These are phyloP conservation scores for Microtus richardsoni DNA, from an alignment of 2,113 vertebrate genomes.

Conservation along the genomic window DNA sequence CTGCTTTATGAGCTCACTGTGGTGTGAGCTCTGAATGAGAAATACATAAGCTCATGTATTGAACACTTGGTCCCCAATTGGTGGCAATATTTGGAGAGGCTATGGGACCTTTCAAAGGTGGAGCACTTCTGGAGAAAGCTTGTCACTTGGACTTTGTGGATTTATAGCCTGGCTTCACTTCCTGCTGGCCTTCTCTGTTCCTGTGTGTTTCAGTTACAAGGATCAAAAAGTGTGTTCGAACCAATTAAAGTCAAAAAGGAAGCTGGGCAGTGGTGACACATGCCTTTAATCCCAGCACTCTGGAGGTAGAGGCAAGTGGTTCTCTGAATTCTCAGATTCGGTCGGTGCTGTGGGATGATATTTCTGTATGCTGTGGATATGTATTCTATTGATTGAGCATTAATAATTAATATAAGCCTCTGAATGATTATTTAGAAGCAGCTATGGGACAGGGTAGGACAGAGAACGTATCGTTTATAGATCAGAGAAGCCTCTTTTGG, in stretches of 20 bases:
- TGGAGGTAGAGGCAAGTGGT: too few species aligned
- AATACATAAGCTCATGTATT: not conserved
- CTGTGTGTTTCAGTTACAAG: not conserved
- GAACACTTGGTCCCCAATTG: not conserved
- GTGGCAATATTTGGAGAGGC: not conserved
- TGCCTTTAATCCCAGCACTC: too few species aligned
- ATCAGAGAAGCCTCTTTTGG: not conserved
- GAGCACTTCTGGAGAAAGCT: not conserved
- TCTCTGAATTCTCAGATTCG: not conserved
- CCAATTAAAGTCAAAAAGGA: too few species aligned
- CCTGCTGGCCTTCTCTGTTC: not conserved
- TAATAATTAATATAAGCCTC: too few species aligned
- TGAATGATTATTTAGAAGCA: too few species aligned
- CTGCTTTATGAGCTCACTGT: not conserved
- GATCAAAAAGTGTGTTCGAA: too few species aligned
- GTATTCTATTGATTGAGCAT: too few species aligned
- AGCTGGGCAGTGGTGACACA: not conserved
- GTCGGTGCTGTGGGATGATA: not conserved
- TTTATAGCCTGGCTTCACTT: not conserved
- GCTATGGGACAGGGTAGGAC: too few species aligned
- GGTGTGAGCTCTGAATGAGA: not conserved
- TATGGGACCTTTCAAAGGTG: not conserved
- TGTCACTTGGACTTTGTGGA: not conserved
- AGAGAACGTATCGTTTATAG: too few species aligned
- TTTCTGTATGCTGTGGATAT: too few species aligned